Evolutionary conservation across 2,888 invertebrate species (phyloP), one percentile per base, ranked within the genome.

Genomic region (Cataglyphis albicans): DNA sequence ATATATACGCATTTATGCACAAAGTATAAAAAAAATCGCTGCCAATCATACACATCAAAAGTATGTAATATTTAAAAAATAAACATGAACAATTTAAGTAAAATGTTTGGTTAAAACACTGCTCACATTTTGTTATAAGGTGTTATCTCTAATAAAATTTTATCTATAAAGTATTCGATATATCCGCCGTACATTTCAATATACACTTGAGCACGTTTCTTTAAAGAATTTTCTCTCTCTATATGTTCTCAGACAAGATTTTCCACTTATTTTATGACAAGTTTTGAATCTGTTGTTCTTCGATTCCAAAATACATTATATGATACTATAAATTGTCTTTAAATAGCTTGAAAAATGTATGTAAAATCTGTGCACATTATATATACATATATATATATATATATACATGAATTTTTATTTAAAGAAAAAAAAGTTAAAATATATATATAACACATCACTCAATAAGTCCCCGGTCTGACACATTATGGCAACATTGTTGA

Each of bases 181-280:
- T 65, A 57, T 63, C 48, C 44, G 15, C 48, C 61, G 38, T 38
- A 32, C 70, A 59, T 68, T 80, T 61, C 64, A 59, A 61, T 80
- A 68, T 41, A 80, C 59, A 59, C 78, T 80, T 59, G 70, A 61
- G 70, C 78, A 80, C 70, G 70, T 70, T 78, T 78, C 59, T 59
- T 48, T 25, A 59, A 32, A 59, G n/a, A 76, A 67, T 29, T 67
- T 55, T 35, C 59, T 35, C 6, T 35, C 32, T 35, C 6, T 32
- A 59, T 44, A 70, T 25, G 59, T 80, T 68, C 6, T 9, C 35
- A 41, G 61, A 65, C n/a, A 52, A 52, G 18, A 21, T n/a, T 55
- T 15, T 52, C 38, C 64, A 52, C 38, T 38, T 75, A 64, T 64
- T 48, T 75, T 64, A 10, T 35, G 55, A 76, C 55, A 76, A 55